Evolutionary conservation across 2,113 vertebrate species (phyloP), one percentile per base, ranked within the genome.

Genomic region (Gymnocephalus cernua): DNA sequence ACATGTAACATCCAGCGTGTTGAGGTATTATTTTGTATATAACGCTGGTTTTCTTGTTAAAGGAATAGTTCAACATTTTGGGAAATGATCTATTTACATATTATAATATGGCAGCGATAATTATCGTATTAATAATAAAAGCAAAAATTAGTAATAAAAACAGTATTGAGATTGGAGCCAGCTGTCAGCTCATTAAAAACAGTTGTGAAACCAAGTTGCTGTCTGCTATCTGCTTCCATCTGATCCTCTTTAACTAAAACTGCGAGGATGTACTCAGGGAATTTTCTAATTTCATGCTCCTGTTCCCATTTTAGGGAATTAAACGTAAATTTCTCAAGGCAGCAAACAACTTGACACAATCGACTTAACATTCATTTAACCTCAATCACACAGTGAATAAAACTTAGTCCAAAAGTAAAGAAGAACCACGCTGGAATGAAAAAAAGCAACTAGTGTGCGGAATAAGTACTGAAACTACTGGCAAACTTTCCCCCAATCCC

Each of bases 211-310:
- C 29, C 21, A 62, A 54, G 41, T 61, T 54, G 62, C 21, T 70
- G 19, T 7, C 38, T 38, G 32, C 54, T 63, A 57, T 81, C 73
- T 45, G 32, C 23, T 68, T 68, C 64, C 12, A 75, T 83, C 69
- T 63, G 57, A 81, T 74, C 70, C 61, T 54, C 51, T 68, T 65
- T 45, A 21, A 1, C 66, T 67, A 45, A 85, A 84, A 68, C 59
- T 27, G 38, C 32, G 3, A 6, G 23, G 58, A 70, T 66, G 16
- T 50, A 67, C 56, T 18, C 18, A 2, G 69, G n/a, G 74, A 68
- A 82, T 88, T 89, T 83, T 76, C 68, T 78, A 65, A 81, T 90
- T 91, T 89, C 84, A 88, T 86, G 84, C 80, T 81, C 44, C 72
- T 80, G 59, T 80, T 79, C 56, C 68, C 77, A 73, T 86, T 9